phyloP scores from a whole-genome alignment of 1,140 invertebrate genomes.

The Macrotrachela quadricornifera region DNA sequence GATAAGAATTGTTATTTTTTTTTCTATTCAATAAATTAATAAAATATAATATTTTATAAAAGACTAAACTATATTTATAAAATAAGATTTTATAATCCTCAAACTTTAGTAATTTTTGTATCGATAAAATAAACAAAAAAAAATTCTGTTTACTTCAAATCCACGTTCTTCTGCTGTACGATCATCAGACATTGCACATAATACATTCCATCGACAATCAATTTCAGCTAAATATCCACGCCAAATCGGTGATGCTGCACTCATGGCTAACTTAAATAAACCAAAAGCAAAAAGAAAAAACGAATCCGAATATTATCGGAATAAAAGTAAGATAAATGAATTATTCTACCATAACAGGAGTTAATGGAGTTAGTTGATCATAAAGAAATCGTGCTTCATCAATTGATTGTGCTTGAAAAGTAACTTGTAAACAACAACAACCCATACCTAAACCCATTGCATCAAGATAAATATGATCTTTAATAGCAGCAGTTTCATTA shows the following conservation, averaged over 20 bases:
- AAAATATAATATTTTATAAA: no score
- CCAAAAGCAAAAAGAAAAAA: not conserved
- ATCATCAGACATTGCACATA: constrained; percentile 80
- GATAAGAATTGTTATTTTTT: no score
- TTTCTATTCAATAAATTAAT: no score
- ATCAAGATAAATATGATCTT: constrained; percentile 79
- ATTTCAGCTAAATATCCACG: constrained; percentile 75
- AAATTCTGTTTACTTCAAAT: not conserved
- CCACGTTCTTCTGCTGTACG: constrained; percentile 79
- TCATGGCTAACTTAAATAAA: constrained; percentile 62
- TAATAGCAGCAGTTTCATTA: not conserved
- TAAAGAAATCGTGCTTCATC: constrained; percentile 80
- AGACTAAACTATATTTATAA: no score
- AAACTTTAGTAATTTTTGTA: no score
- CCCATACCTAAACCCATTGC: constrained; percentile 99
- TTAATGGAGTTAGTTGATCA: constrained; percentile 85
- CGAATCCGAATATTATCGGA: not conserved
- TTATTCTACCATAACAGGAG: constrained; percentile 67
- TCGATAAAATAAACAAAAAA: no score
- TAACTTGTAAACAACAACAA: constrained; percentile 78
- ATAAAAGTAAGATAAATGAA: no score
- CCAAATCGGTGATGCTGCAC: constrained; percentile 80
- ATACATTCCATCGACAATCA: constrained; percentile 90
- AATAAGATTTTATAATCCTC: no score
- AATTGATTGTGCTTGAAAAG: constrained; percentile 77